Conservation (phyloP, 2,888 invertebrate genomes). For the Pilophorus perplexus region DNA sequence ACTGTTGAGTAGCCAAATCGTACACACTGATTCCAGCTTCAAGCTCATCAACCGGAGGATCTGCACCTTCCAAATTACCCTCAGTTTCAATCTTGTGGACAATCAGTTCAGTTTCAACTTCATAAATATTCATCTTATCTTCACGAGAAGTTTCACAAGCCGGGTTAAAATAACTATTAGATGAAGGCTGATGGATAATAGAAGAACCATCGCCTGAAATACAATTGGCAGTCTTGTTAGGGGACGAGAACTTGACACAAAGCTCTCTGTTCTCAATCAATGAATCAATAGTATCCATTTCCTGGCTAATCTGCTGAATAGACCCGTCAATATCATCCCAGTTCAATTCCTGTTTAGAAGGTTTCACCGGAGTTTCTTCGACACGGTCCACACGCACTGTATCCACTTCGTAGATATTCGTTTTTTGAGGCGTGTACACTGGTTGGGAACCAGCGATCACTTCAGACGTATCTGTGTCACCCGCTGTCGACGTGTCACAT, state of each 20-base stretch:
- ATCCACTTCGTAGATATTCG: background rate
- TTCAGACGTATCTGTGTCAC: slow-evolving; percentile 7
- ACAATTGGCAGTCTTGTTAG: background rate
- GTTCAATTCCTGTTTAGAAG: background rate
- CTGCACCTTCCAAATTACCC: background rate
- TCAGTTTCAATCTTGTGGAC: background rate
- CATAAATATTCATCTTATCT: background rate
- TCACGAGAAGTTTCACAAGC: no score
- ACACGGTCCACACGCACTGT: background rate
- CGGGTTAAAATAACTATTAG: no score
- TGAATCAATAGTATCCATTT: slow-evolving; percentile 17
- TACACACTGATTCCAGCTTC: background rate
- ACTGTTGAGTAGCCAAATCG: slow-evolving; percentile 3
- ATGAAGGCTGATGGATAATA: no score
- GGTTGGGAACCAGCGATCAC: slow-evolving; percentile 23
- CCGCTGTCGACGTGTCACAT: background rate
- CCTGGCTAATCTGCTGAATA: background rate
- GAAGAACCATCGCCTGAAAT: background rate
- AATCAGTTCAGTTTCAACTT: background rate
- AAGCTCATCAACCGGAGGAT: background rate
- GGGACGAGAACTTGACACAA: background rate
- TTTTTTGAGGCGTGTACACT: background rate
- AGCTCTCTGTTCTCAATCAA: background rate
- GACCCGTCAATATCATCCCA: slow-evolving; percentile 22
- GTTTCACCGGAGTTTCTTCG: background rate